phyloP scores from a whole-genome alignment of 2,113 vertebrate species.

The Alectura lathami region DNA sequence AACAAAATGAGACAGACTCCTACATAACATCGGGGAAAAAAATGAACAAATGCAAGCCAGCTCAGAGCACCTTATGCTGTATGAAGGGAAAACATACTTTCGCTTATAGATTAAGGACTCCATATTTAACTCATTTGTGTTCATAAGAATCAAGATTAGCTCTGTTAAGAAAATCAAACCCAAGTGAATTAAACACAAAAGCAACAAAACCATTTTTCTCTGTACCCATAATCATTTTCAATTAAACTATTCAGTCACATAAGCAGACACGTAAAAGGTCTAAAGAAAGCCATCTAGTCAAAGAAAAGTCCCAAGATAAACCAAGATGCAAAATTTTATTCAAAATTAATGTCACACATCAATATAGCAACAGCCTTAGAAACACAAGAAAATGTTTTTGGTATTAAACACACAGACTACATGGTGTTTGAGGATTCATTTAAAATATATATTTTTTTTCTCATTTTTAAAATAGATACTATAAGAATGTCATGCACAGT shows the following conservation, averaged over 20 bases:
- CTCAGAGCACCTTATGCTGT: background rate
- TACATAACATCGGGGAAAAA: rapidly evolving
- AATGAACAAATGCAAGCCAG: background rate
- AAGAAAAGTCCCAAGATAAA: conserved; percentile 71
- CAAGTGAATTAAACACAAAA: background rate
- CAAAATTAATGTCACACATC: conserved; percentile 78
- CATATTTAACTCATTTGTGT: background rate
- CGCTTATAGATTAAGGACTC: background rate
- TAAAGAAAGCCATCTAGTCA: conserved; percentile 51
- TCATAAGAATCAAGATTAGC: background rate
- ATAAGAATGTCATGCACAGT: conserved; percentile 49
- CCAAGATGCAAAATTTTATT: conserved; percentile 85
- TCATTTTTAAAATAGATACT: background rate
- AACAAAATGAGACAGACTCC: background rate
- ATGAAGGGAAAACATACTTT: background rate
- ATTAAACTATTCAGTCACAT: background rate
- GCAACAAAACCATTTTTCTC: background rate
- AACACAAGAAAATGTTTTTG: conserved; percentile 56
- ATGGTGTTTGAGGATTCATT: conserved; percentile 12
- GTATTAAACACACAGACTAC: conserved; percentile 53
- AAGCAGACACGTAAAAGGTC: background rate
- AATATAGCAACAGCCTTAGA: conserved; percentile 71
- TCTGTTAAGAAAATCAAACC: background rate
- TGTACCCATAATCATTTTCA: background rate
- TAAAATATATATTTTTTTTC: conserved; percentile 2